phyloP scores from a whole-genome alignment of 1,140 invertebrate species.

The Nephotettix cincticeps region DNA sequence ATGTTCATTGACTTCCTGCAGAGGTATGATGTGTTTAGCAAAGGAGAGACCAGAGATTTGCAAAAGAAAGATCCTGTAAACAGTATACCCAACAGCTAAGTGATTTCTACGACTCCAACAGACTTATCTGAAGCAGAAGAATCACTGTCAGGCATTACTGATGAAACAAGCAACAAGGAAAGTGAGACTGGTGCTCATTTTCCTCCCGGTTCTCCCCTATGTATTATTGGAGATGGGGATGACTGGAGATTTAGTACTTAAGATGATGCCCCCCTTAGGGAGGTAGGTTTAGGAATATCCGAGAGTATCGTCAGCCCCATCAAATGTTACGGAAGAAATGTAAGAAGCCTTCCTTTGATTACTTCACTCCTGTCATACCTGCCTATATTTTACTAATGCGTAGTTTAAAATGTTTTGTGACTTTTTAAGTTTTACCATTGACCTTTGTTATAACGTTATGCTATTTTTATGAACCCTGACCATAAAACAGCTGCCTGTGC shows the following conservation, averaged over 20 bases:
- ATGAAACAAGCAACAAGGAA: constrained; percentile 71
- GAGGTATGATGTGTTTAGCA: constrained; percentile 44
- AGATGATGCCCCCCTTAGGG: constrained; percentile 75
- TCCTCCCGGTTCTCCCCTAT: constrained; percentile 71
- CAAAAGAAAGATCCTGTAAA: constrained; percentile 39
- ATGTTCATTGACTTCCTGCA: constrained; percentile 63
- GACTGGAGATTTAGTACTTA: constrained; percentile 81
- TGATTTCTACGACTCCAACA: constrained; percentile 58
- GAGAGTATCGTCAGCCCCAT: constrained; percentile 80
- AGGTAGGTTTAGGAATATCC: constrained; percentile 75
- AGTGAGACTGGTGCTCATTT: constrained; percentile 68
- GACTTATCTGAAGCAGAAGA: constrained; percentile 84
- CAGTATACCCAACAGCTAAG: constrained; percentile 1
- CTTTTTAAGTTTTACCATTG: too few species aligned
- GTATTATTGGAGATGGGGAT: constrained; percentile 76
- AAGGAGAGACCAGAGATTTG: constrained; percentile 42
- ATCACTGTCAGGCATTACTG: constrained; percentile 77
- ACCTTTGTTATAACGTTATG: too few species aligned
- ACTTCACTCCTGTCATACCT: constrained; percentile 45
- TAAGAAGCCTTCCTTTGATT: constrained; percentile 65
- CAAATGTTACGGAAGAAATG: constrained; percentile 68
- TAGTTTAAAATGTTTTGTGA: too few species aligned
- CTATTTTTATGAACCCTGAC: too few species aligned
- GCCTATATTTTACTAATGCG: constrained; percentile 52
- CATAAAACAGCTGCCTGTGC: too few species aligned